Evolutionary conservation across 2,797 vertebrate species (phyloP).

Genomic region (Urocyon cinereoargenteus): DNA sequence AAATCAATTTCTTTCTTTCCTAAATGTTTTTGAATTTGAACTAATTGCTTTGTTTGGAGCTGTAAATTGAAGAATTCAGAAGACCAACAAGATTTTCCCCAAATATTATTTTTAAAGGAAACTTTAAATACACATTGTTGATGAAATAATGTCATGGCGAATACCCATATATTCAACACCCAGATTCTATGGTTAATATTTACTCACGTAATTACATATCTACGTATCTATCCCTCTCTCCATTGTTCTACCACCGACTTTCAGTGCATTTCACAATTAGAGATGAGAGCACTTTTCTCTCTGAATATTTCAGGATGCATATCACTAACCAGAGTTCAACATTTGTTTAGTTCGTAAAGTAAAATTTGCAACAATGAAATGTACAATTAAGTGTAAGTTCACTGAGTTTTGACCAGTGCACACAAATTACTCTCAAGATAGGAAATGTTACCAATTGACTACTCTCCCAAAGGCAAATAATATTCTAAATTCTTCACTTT

Average conservation of each 20-base stretch:
- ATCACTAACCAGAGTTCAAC: conserved; percentile 19
- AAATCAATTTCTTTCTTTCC: background rate
- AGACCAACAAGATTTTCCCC: background rate
- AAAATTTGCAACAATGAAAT: conserved; percentile 16
- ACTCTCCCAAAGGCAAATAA: background rate
- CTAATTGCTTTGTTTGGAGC: background rate
- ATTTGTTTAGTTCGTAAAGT: conserved; percentile 56
- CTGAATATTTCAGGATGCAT: conserved; percentile 53
- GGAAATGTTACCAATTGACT: background rate
- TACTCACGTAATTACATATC: background rate
- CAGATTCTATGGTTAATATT: background rate
- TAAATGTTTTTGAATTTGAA: conserved; percentile 14
- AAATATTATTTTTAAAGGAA: background rate
- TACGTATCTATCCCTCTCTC: background rate
- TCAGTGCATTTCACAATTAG: background rate
- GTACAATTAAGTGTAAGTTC: background rate
- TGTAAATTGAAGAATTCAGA: background rate
- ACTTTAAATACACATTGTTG: background rate
- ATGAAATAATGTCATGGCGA: background rate
- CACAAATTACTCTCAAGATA: background rate
- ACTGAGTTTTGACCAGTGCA: background rate
- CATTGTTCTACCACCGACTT: background rate
- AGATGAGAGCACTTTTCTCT: conserved; percentile 7
- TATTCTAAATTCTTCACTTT: background rate
- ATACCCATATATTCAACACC: background rate